A percentile compares a stretch with the other conserved stretches of the same genome.
phyloP scores from a whole-genome alignment of 2,113 vertebrate genomes.

The Labrus mixtus region DNA sequence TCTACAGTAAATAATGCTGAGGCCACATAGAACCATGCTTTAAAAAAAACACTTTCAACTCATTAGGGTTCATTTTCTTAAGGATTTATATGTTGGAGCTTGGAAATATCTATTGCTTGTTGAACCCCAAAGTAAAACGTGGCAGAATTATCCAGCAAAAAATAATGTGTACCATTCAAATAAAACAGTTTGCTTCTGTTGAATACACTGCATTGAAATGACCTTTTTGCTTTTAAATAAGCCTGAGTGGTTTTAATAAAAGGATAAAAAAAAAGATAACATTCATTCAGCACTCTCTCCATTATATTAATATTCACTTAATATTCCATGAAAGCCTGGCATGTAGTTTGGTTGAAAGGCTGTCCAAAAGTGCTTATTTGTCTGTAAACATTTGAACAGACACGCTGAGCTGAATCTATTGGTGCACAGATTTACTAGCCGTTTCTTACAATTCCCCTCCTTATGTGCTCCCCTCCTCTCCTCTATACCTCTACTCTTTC shows the following conservation, averaged over 20 bases:
- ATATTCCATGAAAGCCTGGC: conserved; percentile 73
- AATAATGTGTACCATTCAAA: not conserved
- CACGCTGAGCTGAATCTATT: conserved; percentile 44
- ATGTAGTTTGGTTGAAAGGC: conserved; percentile 73
- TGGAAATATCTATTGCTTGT: no score
- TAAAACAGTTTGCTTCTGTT: not conserved
- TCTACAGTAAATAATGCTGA: no score
- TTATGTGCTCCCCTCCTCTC: conserved; percentile 6
- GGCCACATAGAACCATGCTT: no score
- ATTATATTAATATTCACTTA: conserved; percentile 56
- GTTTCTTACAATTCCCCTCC: conserved; percentile 42
- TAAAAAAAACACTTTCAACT: no score
- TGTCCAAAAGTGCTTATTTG: conserved; percentile 65
- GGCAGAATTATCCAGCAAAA: not conserved
- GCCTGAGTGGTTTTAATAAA: not conserved
- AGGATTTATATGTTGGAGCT: no score
- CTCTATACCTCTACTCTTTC: conserved; percentile 33
- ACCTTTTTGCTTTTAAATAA: conserved; percentile 1
- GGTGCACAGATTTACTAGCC: conserved; percentile 27
- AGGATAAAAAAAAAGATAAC: conserved; percentile 48
- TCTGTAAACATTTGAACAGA: conserved; percentile 74
- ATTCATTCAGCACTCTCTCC: conserved; percentile 42
- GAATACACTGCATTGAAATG: not conserved
- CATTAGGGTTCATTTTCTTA: no score
- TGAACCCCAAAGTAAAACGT: no score